Evolutionary conservation across 2,113 vertebrate species (phyloP).

Genomic region (Pimephales promelas): DNA sequence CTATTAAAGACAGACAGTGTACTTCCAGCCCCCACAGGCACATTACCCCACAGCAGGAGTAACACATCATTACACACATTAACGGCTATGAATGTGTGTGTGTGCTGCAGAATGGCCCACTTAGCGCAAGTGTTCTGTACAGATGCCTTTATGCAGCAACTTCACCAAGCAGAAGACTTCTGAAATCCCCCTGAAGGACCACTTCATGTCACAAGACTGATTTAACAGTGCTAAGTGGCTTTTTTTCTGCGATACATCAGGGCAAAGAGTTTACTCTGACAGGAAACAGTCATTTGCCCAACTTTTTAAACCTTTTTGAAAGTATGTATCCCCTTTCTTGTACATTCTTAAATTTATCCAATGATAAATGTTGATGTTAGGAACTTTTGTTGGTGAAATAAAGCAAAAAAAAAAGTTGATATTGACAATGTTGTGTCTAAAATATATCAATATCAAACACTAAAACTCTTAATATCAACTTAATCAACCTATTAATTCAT

Average conservation of each 20-base stretch:
- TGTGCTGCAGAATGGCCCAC: neutral
- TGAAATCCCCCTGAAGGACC: conserved; percentile 23
- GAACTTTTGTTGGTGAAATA: too few species aligned
- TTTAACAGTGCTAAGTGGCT: conserved; percentile 50
- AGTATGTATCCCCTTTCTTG: too few species aligned
- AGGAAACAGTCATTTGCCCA: neutral
- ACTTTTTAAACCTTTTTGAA: too few species aligned
- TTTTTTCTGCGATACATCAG: neutral
- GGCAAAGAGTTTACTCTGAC: neutral
- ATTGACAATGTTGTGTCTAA: too few species aligned
- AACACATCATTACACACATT: conserved; percentile 24
- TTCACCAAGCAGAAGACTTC: conserved; percentile 2
- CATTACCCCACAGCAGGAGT: conserved; percentile 8
- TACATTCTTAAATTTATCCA: too few species aligned
- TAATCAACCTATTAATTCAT: too few species aligned
- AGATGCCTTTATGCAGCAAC: conserved; percentile 6
- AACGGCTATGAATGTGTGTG: neutral
- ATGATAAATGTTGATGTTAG: too few species aligned
- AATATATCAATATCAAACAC: too few species aligned
- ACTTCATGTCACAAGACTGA: conserved; percentile 12
- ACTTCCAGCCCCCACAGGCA: neutral
- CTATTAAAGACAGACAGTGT: conserved; percentile 17
- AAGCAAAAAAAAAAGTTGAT: too few species aligned
- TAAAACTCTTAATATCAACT: too few species aligned
- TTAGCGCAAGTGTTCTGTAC: neutral